These are phyloP conservation scores for Acronicta psi DNA, from an alignment of 2,888 invertebrate genomes.

Conservation along the genomic window DNA sequence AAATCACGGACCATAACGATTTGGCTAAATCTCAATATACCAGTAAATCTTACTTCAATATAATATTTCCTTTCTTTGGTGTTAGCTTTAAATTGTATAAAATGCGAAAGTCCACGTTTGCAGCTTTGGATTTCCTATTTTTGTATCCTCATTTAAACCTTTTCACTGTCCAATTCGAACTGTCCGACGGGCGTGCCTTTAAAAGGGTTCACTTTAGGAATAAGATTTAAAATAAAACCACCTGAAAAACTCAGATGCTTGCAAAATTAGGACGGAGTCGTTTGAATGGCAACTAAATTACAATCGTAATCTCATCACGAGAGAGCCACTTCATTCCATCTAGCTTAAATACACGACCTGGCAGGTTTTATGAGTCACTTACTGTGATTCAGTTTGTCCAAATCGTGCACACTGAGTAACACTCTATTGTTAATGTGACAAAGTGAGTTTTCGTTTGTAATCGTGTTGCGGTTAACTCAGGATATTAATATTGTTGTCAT, in stretches of 20 bases:
- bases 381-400: slow-evolving; percentile 50
- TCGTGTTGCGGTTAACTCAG: slow-evolving; percentile 21
- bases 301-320: slow-evolving; percentile 49
- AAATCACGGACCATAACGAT: slow-evolving; percentile 31
- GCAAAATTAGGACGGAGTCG: slow-evolving; percentile 40
- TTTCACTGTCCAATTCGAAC: slow-evolving; percentile 47
- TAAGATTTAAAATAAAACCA: slow-evolving; percentile 48
- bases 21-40: slow-evolving; percentile 31
- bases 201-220: slow-evolving; percentile 38
- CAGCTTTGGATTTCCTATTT: slow-evolving; percentile 39
- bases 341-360: slow-evolving; percentile 49
- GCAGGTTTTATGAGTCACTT: slow-evolving; percentile 56
- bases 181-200: slow-evolving; percentile 37
- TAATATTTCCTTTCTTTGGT: slow-evolving; percentile 36
- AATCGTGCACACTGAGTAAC: slow-evolving; percentile 30
- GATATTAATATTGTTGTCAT: slow-evolving; percentile 58
- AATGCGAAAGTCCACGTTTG: slow-evolving; percentile 20
- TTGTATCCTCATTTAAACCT: slow-evolving; percentile 39
- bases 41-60: slow-evolving; percentile 15
- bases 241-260: slow-evolving; percentile 33
- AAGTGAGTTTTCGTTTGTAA: slow-evolving; percentile 45
- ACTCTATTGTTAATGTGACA: slow-evolving; percentile 41
- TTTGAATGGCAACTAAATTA: slow-evolving; percentile 38
- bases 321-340: slow-evolving; percentile 44
- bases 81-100: slow-evolving; percentile 18